Conservation (phyloP, 2,113 vertebrate genomes). For the Psittacara wagleri region DNA sequence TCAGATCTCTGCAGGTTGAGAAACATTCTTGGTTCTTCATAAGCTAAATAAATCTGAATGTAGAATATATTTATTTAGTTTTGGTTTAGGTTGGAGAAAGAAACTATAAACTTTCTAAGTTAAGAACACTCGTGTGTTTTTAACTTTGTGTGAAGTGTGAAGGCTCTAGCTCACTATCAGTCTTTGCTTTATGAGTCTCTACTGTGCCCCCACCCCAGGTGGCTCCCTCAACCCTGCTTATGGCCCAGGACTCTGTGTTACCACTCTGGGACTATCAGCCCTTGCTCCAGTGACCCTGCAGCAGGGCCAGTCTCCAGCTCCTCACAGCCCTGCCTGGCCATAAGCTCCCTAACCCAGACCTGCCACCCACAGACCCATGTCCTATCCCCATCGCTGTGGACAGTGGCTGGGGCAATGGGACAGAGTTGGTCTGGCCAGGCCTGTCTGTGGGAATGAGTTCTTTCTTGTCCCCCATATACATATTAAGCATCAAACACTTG, state of each 20-base stretch:
- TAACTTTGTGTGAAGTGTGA: not conserved
- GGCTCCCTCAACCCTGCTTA: not conserved
- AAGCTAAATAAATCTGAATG: not conserved
- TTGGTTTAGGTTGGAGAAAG: not conserved
- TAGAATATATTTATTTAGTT: not conserved
- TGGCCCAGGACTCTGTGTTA: not conserved
- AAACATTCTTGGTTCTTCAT: not conserved
- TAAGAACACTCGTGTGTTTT: not conserved
- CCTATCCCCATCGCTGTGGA: not conserved
- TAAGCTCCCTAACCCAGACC: not conserved
- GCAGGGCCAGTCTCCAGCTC: not conserved
- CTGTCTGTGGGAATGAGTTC: not conserved
- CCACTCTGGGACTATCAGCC: not conserved
- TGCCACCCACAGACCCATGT: accelerated
- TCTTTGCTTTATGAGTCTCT: not conserved
- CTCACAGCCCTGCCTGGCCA: not conserved
- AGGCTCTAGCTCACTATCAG: not conserved
- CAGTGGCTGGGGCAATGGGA: not conserved
- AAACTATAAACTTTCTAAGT: not conserved
- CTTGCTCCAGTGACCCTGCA: too few relatives aligned
- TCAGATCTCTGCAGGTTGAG: not conserved
- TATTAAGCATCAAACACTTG: not conserved
- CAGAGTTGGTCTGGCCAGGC: not conserved
- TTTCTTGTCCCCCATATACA: not conserved
- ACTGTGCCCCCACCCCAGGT: accelerated